Evolutionary conservation across 2,888 invertebrate genomes (phyloP).

Genomic region (Ormyrus nitidulus): DNA sequence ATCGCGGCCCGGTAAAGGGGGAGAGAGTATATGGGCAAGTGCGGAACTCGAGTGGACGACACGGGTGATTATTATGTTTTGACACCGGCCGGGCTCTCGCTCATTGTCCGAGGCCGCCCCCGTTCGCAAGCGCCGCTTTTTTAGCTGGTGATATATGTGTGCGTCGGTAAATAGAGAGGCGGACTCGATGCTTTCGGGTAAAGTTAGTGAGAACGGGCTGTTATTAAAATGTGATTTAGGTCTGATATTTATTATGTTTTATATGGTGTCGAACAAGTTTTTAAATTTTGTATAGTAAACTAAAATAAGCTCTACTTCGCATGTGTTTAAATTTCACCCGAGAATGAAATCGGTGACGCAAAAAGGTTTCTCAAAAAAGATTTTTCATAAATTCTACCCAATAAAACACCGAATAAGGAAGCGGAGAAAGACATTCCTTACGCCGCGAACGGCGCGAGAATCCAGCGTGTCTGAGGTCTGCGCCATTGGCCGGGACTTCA

Average conservation of each 20-base stretch:
- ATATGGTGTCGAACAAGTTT: no score
- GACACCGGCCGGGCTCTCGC: constrained; percentile 14
- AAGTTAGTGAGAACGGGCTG: background rate
- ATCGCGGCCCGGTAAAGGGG: background rate
- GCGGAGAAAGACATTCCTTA: background rate
- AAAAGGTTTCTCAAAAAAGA: no score
- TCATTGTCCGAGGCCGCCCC: background rate
- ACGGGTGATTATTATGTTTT: constrained; percentile 19
- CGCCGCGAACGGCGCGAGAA: constrained; percentile 3
- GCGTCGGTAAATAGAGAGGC: background rate
- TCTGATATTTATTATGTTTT: no score
- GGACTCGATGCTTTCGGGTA: no score
- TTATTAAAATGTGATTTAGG: background rate
- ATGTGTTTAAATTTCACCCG: no score
- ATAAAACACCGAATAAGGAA: no score
- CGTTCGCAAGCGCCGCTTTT: background rate
- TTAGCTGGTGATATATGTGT: background rate
- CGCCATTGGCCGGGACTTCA: constrained; percentile 47
- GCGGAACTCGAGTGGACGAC: constrained; percentile 11
- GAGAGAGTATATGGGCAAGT: background rate
- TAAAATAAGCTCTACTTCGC: no score
- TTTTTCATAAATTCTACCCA: no score
- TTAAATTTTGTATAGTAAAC: no score
- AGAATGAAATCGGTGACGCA: no score
- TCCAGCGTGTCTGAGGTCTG: background rate